phyloP scores from a whole-genome alignment of 2,113 vertebrate species.

The Xyliphius kryptos region DNA sequence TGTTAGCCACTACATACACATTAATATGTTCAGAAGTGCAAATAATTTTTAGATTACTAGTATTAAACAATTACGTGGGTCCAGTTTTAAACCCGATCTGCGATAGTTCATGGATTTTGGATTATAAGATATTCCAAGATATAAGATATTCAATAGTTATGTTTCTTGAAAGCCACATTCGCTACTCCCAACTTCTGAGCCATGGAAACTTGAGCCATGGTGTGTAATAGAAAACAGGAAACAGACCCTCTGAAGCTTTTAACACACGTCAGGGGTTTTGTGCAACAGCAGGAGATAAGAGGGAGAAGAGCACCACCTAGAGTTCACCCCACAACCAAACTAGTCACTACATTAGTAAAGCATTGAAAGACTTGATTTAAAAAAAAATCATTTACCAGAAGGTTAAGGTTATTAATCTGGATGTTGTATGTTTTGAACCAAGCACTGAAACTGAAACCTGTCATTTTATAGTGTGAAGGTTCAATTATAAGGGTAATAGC shows the following conservation, averaged over 20 bases:
- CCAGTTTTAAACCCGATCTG: not conserved
- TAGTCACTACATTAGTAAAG: too few relatives aligned
- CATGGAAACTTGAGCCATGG: conserved; percentile 29
- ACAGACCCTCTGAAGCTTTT: conserved; percentile 23
- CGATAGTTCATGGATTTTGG: not conserved
- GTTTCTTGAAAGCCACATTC: conserved; percentile 5
- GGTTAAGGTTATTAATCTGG: too few relatives aligned
- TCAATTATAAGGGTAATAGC: too few relatives aligned
- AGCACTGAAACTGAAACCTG: too few relatives aligned
- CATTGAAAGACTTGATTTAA: too few relatives aligned
- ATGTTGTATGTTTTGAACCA: too few relatives aligned
- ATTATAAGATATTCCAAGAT: not conserved
- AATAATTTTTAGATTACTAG: too few relatives aligned
- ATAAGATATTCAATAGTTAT: not conserved
- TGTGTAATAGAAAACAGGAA: conserved; percentile 35
- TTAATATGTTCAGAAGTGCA: too few relatives aligned
- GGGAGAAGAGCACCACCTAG: conserved; percentile 37
- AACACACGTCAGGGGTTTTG: not conserved
- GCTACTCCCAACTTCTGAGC: conserved; percentile 10
- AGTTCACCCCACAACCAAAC: conserved; percentile 5
- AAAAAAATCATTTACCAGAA: too few relatives aligned
- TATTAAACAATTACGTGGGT: too few relatives aligned
- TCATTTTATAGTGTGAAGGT: too few relatives aligned
- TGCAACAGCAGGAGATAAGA: conserved; percentile 9
- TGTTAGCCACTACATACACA: too few relatives aligned